These are phyloP conservation scores for Fratercula arctica DNA, from an alignment of 2,797 vertebrate species.

Conservation along the genomic window DNA sequence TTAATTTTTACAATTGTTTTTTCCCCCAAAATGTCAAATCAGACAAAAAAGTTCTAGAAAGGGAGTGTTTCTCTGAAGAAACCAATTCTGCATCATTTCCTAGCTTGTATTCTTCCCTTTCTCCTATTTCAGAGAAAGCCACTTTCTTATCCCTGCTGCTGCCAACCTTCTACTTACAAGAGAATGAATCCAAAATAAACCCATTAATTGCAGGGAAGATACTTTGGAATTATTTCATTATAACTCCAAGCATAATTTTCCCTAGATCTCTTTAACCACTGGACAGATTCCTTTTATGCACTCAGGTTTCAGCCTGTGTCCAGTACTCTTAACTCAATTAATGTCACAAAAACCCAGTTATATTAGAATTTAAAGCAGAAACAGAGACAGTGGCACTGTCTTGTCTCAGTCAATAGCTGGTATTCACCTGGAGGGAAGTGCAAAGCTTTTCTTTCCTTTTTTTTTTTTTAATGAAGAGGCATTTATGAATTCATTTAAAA, in stretches of 20 bases:
- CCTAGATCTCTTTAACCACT: not conserved
- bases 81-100: not conserved
- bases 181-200: conserved; percentile 35
- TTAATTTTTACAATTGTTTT: not conserved
- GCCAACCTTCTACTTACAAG: conserved; percentile 19
- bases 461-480: not conserved
- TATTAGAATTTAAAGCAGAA: not conserved
- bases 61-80: not conserved
- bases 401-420: not conserved
- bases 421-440: not conserved
- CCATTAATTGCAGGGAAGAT: conserved; percentile 23
- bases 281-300: not conserved
- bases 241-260: not conserved
- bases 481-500: not conserved
- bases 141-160: not conserved
- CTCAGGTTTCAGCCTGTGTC: not conserved
- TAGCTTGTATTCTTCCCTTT: not conserved
- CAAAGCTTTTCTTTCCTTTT: not conserved
- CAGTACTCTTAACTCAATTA: not conserved
- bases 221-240: conserved; percentile 7
- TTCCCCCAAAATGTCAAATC: not conserved
- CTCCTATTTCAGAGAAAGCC: conserved; percentile 7
- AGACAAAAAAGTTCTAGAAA: not conserved
- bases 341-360: not conserved
- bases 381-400: not conserved